phyloP scores from a whole-genome alignment of 2,113 vertebrate species.

The Telmatochromis brachygnathus region DNA sequence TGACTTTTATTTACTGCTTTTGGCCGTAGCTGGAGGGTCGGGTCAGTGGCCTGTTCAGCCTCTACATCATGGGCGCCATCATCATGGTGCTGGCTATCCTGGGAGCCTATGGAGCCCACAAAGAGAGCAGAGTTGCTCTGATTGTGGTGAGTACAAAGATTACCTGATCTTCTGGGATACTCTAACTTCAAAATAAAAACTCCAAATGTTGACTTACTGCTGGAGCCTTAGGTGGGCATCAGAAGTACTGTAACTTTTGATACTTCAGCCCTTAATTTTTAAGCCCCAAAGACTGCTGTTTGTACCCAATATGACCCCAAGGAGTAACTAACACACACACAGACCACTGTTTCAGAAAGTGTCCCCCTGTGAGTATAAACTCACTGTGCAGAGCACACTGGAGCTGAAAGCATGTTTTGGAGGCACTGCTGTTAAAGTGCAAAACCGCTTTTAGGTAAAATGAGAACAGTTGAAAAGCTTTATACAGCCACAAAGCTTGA shows the following conservation, averaged over 20 bases:
- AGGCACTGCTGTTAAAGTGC: not conserved
- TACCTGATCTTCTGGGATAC: not conserved
- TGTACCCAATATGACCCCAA: not conserved
- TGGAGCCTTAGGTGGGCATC: not conserved
- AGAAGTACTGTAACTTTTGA: not conserved
- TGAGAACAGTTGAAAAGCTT: not conserved
- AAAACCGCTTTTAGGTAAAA: not conserved
- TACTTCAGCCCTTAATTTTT: not conserved
- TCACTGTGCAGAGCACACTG: not conserved
- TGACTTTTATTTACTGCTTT: not conserved
- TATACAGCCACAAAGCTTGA: not conserved
- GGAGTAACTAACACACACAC: not conserved
- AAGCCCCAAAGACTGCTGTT: not conserved
- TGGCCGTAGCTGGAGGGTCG: not conserved
- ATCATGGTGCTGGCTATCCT: constrained; percentile 32
- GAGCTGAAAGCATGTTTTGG: not conserved
- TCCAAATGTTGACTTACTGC: not conserved
- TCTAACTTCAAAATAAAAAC: not conserved
- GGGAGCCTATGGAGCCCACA: constrained; percentile 45
- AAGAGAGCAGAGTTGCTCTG: constrained; percentile 17
- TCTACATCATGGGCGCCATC: not conserved
- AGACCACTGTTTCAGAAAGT: not conserved
- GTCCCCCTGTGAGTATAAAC: not conserved
- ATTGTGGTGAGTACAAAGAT: constrained; percentile 31
- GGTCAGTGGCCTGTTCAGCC: not conserved